Evolutionary conservation across 2,888 invertebrate genomes (phyloP), one percentile per base, ranked within the genome.

Genomic region (Phaedon cochleariae): DNA sequence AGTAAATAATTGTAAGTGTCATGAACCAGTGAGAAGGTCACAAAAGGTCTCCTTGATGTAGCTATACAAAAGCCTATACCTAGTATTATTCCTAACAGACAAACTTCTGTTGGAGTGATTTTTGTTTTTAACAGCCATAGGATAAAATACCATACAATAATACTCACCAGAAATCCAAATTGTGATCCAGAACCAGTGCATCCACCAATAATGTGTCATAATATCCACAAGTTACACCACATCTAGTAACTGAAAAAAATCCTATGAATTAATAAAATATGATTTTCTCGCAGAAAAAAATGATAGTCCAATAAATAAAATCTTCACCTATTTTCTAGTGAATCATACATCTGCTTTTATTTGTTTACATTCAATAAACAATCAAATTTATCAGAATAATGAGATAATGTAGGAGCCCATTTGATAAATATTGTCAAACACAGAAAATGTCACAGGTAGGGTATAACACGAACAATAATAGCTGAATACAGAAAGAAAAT

Each of bases 111-210:
- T 34, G 26, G n/a, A n/a, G n/a, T n/a, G n/a, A n/a, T n/a, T n/a
- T n/a, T n/a, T n/a, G n/a, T n/a, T n/a, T n/a, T n/a, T n/a, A n/a
- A n/a, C n/a, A n/a, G n/a, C n/a, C n/a, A n/a, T n/a, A n/a, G n/a
- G n/a, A n/a, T n/a, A n/a, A n/a, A n/a, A n/a, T 41, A 41, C 31
- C 10, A 34, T 34, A 29, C 48, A n/a, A n/a, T n/a, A n/a, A n/a
- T 51, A 77, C 77, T 77, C 65, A 78, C 77, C 77, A 70, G 84
- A 77, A 70, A 86, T 58, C 52, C 65, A 69, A 34, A 69, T 65
- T 69, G 92, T 93, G 86, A 93, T 91, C 93, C 93, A 93, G 85
- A 93, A 93, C 92, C 93, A 93, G 84, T 93, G 92, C 88, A 92
- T 92, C 92, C 93, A 93, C 92, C 91, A 92, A 84, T 92, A 92